A percentile compares a stretch with the other conserved stretches of the same genome.
Evolutionary conservation across 2,113 vertebrate genomes (phyloP).

Genomic region (Nestor notabilis): DNA sequence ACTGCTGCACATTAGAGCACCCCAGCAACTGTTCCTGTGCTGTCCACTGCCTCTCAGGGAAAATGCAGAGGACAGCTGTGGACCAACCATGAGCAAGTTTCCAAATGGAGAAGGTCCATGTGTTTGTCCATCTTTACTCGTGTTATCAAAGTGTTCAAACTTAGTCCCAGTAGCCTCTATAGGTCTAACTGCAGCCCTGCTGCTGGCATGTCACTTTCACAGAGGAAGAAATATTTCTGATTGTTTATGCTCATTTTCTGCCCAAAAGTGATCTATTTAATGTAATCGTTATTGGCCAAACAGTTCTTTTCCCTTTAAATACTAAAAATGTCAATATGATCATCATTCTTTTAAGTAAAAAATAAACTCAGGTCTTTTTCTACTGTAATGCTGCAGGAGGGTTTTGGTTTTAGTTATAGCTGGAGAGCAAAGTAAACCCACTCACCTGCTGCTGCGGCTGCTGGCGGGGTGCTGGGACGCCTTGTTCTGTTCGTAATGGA

Average conservation of each 20-base stretch:
- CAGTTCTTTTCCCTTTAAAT: not conserved
- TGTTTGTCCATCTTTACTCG: not conserved
- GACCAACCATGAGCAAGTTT: rapidly evolving
- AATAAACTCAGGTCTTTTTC: slow-evolving; percentile 46
- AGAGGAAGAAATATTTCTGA: not conserved
- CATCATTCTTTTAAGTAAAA: not conserved
- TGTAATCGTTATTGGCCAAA: rapidly evolving
- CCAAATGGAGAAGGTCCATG: not conserved
- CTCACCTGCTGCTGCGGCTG: not conserved
- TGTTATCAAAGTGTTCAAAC: not conserved
- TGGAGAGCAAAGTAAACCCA: not conserved
- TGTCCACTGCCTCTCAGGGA: not conserved
- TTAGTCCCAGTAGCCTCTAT: not conserved
- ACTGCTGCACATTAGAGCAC: not conserved
- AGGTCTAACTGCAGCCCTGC: not conserved
- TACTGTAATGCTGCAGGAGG: not conserved
- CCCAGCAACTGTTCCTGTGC: not conserved
- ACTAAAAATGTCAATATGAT: not conserved
- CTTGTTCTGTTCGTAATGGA: not conserved
- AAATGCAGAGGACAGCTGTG: rapidly evolving
- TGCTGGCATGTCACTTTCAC: not conserved
- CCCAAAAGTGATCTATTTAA: not conserved
- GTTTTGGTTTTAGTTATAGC: not conserved
- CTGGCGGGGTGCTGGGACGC: not conserved
- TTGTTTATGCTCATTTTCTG: not conserved